phyloP scores from a whole-genome alignment of 2,113 vertebrate genomes.

The Bufo bufo region DNA sequence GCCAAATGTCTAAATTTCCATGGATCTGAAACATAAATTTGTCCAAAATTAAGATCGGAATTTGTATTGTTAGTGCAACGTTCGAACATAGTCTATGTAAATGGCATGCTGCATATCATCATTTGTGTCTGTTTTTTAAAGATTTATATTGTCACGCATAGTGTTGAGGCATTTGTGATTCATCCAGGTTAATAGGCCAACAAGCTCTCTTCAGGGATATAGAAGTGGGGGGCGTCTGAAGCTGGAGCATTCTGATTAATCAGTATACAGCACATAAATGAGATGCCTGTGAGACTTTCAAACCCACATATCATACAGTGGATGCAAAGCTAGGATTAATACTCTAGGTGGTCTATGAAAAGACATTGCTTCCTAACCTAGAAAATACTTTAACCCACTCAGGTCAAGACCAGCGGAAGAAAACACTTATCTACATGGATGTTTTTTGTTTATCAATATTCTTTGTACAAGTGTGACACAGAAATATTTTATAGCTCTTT shows the following conservation, averaged over 20 bases:
- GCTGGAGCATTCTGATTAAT: conserved; percentile 42
- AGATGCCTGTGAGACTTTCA: conserved; percentile 32
- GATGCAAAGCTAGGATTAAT: conserved; percentile 3
- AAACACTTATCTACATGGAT: neutral
- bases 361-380: conserved; percentile 38
- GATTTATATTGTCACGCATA: neutral
- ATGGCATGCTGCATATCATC: conserved; percentile 5
- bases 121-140: neutral
- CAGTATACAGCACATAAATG: conserved; percentile 36
- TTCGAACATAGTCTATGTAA: neutral
- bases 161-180: neutral
- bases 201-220: conserved; percentile 21
- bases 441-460: no score
- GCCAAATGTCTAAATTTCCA: no score
- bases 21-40: no score
- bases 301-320: conserved; percentile 21
- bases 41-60: no score
- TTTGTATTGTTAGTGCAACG: no score
- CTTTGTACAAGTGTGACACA: no score
- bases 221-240: neutral
- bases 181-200: conserved; percentile 24
- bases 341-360: conserved; percentile 43
- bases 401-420: neutral
- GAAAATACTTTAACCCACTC: conserved; percentile 37
- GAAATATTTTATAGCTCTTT: no score